A percentile compares a stretch with the other conserved stretches of the same genome.
Conservation (phyloP, 2,113 vertebrate genomes). For the Burhinus bistriatus region DNA sequence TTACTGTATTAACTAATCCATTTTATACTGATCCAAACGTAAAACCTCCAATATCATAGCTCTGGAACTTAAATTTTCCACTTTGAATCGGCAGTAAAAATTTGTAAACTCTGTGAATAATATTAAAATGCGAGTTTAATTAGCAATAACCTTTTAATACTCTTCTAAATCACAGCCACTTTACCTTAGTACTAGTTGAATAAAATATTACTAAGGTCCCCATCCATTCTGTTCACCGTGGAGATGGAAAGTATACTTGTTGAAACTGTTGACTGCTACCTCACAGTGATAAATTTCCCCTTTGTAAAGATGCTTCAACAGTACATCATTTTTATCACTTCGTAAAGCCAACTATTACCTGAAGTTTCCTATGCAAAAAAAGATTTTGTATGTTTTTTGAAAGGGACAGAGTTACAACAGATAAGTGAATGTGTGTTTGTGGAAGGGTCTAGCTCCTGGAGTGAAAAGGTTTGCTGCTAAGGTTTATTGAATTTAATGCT, state of each 20-base stretch:
- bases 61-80: neutral
- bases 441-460: neutral
- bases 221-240: neutral
- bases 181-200: neutral
- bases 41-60: neutral
- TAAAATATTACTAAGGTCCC: neutral
- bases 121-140: neutral
- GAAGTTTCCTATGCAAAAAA: neutral
- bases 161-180: neutral
- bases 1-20: neutral
- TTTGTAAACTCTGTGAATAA: neutral
- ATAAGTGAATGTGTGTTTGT: neutral
- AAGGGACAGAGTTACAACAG: neutral
- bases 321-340: neutral
- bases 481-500: neutral
- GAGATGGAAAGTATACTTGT: neutral
- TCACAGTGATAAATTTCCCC: neutral
- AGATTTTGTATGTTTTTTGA: neutral
- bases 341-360: neutral
- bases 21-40: neutral
- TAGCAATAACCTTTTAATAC: neutral
- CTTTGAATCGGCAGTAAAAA: neutral
- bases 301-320: neutral
- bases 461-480: neutral
- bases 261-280: neutral